Conservation (phyloP, 2,113 vertebrate genomes). For the Helogale parvula region DNA sequence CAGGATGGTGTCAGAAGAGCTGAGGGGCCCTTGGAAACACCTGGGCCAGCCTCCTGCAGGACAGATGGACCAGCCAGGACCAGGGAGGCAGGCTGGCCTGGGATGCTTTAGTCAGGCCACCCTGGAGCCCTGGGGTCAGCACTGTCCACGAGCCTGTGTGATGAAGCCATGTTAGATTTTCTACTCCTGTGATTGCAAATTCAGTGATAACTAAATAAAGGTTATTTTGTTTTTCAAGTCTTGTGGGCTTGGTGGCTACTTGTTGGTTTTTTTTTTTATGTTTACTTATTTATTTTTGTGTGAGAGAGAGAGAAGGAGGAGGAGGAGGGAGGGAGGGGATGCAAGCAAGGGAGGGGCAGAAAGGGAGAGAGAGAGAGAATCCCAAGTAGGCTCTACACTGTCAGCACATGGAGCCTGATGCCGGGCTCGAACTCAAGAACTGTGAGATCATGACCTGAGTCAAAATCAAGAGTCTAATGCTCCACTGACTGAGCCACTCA, state of each 20-base stretch:
- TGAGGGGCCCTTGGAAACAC: not conserved
- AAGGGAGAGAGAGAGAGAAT: too few relatives aligned
- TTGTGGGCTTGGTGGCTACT: not conserved
- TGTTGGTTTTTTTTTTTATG: not conserved
- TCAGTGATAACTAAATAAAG: constrained; percentile 58
- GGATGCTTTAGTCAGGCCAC: not conserved
- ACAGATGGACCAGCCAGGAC: not conserved
- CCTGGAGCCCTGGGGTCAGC: not conserved
- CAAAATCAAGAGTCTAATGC: too few relatives aligned
- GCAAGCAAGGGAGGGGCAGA: too few relatives aligned
- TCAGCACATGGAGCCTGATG: too few relatives aligned
- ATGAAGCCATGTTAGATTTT: not conserved
- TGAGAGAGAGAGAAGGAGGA: too few relatives aligned
- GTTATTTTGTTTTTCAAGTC: constrained; percentile 37
- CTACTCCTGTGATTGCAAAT: constrained; percentile 30
- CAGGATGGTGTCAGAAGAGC: not conserved
- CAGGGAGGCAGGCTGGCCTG: not conserved
- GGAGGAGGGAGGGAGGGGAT: too few relatives aligned
- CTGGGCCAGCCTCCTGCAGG: not conserved
- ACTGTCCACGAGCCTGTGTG: not conserved
- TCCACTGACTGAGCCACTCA: too few relatives aligned
- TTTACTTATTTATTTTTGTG: too few relatives aligned
- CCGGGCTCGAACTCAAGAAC: too few relatives aligned
- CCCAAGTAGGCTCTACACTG: too few relatives aligned
- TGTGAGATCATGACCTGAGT: too few relatives aligned